Evolutionary conservation across 2,888 invertebrate genomes (phyloP).

Genomic region (Drosophila merina): DNA sequence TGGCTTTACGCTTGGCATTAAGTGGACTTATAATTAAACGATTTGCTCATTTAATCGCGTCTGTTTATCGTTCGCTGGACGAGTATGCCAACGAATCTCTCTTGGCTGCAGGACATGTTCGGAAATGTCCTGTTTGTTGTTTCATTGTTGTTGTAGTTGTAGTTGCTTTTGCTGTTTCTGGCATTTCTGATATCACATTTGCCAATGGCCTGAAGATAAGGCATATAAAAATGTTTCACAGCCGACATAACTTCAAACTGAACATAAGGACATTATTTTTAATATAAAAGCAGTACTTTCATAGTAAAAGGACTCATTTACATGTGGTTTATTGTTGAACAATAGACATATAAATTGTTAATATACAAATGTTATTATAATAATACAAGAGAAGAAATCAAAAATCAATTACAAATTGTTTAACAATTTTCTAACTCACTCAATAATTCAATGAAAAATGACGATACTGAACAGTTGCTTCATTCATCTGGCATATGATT

Average conservation of each 20-base stretch:
- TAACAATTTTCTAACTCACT: too few species aligned
- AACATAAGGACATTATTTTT: not conserved
- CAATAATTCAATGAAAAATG: too few species aligned
- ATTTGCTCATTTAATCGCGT: constrained; percentile 73
- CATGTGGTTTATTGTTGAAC: not conserved
- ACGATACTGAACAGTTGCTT: too few species aligned
- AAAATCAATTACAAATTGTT: too few species aligned
- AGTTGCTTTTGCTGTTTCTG: constrained; percentile 5
- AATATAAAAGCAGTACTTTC: not conserved
- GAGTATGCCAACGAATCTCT: constrained; percentile 36
- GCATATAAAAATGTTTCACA: not conserved
- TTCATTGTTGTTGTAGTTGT: constrained; percentile 9
- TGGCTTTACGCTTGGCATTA: constrained; percentile 67
- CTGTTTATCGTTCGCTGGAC: constrained; percentile 61
- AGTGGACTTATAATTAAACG: constrained; percentile 81
- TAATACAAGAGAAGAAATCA: too few species aligned
- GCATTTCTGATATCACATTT: not conserved
- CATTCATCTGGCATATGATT: too few species aligned
- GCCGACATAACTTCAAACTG: not conserved
- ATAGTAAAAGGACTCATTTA: not conserved
- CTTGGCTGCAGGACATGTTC: constrained; percentile 41
- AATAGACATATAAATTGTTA: not conserved
- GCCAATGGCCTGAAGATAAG: constrained; percentile 11
- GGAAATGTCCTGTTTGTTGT: constrained; percentile 35
- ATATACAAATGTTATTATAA: too few species aligned